Percentiles rank a stretch among this genome's conserved stretches.
Conservation (phyloP, 2,113 vertebrate species). For the Dermatemys mawii region DNA sequence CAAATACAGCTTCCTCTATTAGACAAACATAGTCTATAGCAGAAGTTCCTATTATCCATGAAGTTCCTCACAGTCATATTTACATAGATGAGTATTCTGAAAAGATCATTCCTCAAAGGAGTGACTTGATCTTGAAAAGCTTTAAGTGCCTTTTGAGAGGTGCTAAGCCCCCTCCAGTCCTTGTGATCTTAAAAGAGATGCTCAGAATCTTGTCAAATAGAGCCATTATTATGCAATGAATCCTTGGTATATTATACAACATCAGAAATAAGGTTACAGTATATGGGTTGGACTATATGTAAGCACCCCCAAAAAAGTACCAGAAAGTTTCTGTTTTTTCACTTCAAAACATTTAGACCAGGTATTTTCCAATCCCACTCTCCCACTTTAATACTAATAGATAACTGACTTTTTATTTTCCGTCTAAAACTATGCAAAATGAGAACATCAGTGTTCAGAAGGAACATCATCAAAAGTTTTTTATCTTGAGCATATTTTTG, state of each 20-base stretch:
- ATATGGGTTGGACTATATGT: not conserved
- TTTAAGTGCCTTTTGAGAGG: not conserved
- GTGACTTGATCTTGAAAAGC: not conserved
- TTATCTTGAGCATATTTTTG: too few relatives aligned
- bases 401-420: not conserved
- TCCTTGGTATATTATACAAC: not conserved
- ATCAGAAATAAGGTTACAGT: not conserved
- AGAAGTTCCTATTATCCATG: not conserved
- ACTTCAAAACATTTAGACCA: not conserved
- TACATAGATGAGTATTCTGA: not conserved
- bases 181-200: not conserved
- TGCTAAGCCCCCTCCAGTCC: not conserved
- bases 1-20: not conserved
- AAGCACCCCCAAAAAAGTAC: not conserved
- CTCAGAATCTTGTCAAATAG: not conserved
- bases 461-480: not conserved
- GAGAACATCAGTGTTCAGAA: not conserved
- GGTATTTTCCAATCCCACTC: not conserved
- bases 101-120: not conserved
- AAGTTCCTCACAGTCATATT: not conserved
- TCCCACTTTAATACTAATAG: not conserved
- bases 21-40: not conserved
- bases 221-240: not conserved
- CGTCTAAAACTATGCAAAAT: not conserved
- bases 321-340: not conserved